These are phyloP conservation scores for Aphelenchoides fujianensis DNA, from an alignment of 1,140 invertebrate species.

Conservation along the genomic window DNA sequence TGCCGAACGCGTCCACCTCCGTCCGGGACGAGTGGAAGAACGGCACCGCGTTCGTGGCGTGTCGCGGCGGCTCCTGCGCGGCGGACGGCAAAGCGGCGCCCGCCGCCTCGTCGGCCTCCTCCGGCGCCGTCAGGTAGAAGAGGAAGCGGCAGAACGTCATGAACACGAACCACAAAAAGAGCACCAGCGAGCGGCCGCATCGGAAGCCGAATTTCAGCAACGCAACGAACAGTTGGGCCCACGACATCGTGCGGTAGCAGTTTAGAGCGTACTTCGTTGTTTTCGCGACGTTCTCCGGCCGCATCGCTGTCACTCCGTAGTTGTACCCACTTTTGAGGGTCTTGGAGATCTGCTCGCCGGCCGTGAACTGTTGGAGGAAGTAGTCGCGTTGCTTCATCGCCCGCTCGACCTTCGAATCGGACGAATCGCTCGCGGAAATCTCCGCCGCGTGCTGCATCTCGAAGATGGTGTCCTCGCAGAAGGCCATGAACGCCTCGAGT, in stretches of 20 bases:
- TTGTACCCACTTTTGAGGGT: slow-evolving; percentile 56
- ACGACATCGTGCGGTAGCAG: slow-evolving; percentile 49
- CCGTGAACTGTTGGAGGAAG: slow-evolving; percentile 60
- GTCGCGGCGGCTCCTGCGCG: slow-evolving; percentile 66
- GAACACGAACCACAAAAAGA: slow-evolving; percentile 70
- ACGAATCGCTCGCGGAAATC: slow-evolving; percentile 80
- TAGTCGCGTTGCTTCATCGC: slow-evolving; percentile 62
- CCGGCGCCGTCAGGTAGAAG: slow-evolving; percentile 73
- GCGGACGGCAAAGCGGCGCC: background rate
- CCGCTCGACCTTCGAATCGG: slow-evolving; percentile 60
- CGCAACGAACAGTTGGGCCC: slow-evolving; percentile 72
- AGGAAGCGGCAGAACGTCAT: slow-evolving; percentile 54
- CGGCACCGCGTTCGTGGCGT: slow-evolving; percentile 22
- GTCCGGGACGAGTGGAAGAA: slow-evolving; percentile 24
- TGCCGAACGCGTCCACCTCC: slow-evolving; percentile 53
- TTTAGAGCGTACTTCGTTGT: slow-evolving; percentile 77
- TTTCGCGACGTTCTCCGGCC: slow-evolving; percentile 73
- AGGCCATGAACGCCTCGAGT: slow-evolving; percentile 96
- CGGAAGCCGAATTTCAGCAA: slow-evolving; percentile 77
- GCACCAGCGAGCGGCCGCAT: slow-evolving; percentile 75
- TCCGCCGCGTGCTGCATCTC: slow-evolving; percentile 99
- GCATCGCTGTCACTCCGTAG: slow-evolving; percentile 63
- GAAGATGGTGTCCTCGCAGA: slow-evolving; percentile 99
- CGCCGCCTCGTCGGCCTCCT: slow-evolving; percentile 69
- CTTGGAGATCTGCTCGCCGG: slow-evolving; percentile 58